Evolutionary conservation across 2,888 invertebrate genomes (phyloP).

Genomic region (Scaptodrosophila latifasciaeformis): DNA sequence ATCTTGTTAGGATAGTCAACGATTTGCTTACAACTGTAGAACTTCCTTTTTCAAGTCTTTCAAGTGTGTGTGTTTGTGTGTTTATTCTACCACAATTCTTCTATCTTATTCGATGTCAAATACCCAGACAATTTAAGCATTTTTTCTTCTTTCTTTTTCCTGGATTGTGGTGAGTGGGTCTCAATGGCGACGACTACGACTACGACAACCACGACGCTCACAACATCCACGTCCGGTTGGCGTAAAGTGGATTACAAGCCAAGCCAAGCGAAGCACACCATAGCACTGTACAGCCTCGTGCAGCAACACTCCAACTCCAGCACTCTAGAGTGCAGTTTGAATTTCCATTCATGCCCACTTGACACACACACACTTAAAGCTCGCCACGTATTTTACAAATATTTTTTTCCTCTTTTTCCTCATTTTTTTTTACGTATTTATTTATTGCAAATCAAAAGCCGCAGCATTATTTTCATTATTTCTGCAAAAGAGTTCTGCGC

Average conservation of each 20-base stretch:
- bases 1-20: too few relatives aligned
- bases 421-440: constrained; percentile 1
- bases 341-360: constrained; percentile 61
- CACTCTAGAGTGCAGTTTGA: constrained; percentile 5
- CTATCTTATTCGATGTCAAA: not conserved
- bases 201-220: not conserved
- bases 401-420: not conserved
- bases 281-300: not conserved
- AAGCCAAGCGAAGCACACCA: too few relatives aligned
- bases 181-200: not conserved
- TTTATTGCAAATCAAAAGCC: constrained; percentile 9
- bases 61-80: too few relatives aligned
- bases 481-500: constrained; percentile 9
- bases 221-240: constrained; percentile 14
- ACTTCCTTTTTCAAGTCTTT: too few relatives aligned
- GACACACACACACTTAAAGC: constrained; percentile 35
- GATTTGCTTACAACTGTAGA: too few relatives aligned
- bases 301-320: constrained; percentile 2
- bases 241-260: constrained; percentile 67
- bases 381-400: constrained; percentile 2
- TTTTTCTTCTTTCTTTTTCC: not conserved
- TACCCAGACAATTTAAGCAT: constrained; percentile 2
- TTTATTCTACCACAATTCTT: not conserved
- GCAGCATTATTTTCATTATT: constrained; percentile 13
- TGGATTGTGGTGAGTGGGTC: constrained; percentile 6